Percentiles rank a stretch among this genome's conserved stretches.
These are phyloP conservation scores for Drosophila fuyamai DNA, from an alignment of 1,140 invertebrate genomes.

Conservation along the genomic window DNA sequence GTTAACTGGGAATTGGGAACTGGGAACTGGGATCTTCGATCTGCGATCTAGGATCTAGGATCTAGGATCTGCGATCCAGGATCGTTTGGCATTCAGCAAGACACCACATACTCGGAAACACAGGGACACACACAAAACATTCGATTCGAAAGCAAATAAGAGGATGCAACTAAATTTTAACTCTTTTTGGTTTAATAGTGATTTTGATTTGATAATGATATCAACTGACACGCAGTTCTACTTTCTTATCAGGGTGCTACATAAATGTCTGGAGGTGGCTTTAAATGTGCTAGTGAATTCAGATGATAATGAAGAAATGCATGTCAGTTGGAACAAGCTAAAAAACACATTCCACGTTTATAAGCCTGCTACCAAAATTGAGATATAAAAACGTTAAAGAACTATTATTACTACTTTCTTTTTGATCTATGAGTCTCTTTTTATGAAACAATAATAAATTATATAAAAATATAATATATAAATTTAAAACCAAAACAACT, in stretches of 20 bases:
- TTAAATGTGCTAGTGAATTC: too few species aligned
- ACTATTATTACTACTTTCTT: too few species aligned
- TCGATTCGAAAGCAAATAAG: slow-evolving; percentile 13
- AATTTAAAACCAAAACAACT: too few species aligned
- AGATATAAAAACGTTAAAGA: not conserved
- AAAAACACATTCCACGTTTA: not conserved
- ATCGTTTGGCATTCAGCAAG: not conserved
- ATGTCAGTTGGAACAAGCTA: not conserved
- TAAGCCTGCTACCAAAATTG: not conserved
- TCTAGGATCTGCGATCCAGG: slow-evolving; percentile 1
- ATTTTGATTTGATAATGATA: slow-evolving; percentile 1
- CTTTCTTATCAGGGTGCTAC: not conserved
- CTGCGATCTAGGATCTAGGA: not conserved
- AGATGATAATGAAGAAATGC: not conserved
- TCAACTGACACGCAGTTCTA: not conserved
- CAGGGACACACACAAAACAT: slow-evolving; percentile 4
- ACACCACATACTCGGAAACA: slow-evolving; percentile 14
- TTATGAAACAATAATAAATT: too few species aligned
- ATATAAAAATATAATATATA: too few species aligned
- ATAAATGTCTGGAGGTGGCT: too few species aligned
- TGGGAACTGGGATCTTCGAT: not conserved
- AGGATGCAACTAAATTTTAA: slow-evolving; percentile 8
- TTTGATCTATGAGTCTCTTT: too few species aligned
- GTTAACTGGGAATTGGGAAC: not conserved
- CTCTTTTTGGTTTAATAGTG: not conserved